These are phyloP conservation scores for Ellobium chinense DNA, from an alignment of 2,888 invertebrate species.

Conservation along the genomic window DNA sequence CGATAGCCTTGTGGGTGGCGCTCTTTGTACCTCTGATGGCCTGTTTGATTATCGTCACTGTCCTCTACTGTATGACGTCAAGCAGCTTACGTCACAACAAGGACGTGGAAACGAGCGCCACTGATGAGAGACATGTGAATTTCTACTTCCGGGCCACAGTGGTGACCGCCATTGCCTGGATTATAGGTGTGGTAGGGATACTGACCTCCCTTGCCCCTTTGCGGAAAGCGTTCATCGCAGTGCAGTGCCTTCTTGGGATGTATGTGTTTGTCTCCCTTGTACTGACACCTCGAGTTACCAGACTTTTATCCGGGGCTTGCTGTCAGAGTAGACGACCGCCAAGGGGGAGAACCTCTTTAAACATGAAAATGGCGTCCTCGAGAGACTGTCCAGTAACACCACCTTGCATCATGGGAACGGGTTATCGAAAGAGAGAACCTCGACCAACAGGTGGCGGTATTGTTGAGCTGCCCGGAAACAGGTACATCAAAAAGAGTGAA, in stretches of 20 bases:
- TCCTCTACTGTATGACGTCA: conserved; percentile 23
- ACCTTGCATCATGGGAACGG: conserved; percentile 29
- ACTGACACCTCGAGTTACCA: conserved; percentile 21
- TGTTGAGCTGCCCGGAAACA: neutral
- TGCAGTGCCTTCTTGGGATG: conserved; percentile 19
- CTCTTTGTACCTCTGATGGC: conserved; percentile 20
- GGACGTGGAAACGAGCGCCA: conserved; percentile 26
- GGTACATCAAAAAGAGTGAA: neutral
- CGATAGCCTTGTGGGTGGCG: conserved; percentile 15
- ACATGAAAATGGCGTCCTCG: conserved; percentile 27
- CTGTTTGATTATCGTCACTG: neutral
- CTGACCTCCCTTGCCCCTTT: neutral
- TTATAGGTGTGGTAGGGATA: neutral
- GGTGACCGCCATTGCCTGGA: conserved; percentile 17
- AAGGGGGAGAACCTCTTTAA: conserved; percentile 20
- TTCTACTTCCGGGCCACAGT: conserved; percentile 33
- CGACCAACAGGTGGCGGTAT: neutral
- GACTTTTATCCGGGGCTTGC: conserved; percentile 32
- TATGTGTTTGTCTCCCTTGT: conserved; percentile 41
- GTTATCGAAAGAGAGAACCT: neutral
- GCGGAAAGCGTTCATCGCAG: conserved; percentile 10
- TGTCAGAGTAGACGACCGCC: conserved; percentile 31
- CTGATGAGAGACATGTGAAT: conserved; percentile 28
- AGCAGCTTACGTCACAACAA: conserved; percentile 18
- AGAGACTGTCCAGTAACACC: conserved; percentile 19